Evolutionary conservation across 2,888 invertebrate species (phyloP).

Genomic region (Orthosia incerta): DNA sequence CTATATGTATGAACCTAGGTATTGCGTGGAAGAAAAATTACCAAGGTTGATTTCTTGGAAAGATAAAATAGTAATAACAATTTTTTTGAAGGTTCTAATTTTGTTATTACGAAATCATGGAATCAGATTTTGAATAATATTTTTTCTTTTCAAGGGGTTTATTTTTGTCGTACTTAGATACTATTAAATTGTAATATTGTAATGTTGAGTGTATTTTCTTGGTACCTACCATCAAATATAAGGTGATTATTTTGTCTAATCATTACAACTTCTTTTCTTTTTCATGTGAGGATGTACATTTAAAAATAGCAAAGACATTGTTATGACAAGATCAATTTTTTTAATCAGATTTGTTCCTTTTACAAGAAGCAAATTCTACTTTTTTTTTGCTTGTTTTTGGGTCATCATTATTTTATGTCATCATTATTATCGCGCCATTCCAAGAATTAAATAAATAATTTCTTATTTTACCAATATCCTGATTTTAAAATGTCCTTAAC

Average conservation of each 20-base stretch:
- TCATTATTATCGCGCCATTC: neutral
- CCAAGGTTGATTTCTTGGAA: constrained; percentile 18
- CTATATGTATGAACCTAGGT: neutral
- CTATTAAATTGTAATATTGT: too few species aligned
- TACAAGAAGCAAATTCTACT: too few species aligned
- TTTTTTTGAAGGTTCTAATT: neutral
- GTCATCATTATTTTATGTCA: neutral
- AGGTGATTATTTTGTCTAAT: neutral
- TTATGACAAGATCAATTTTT: neutral
- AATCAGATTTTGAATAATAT: neutral
- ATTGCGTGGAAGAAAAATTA: constrained; percentile 11
- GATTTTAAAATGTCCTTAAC: too few species aligned
- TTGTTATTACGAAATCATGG: neutral
- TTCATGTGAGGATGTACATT: too few species aligned
- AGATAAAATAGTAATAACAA: constrained; percentile 1
- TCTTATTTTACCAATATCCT: too few species aligned
- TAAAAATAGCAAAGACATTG: neutral
- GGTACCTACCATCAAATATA: too few species aligned
- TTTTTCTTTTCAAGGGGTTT: too few species aligned
- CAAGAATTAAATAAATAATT: too few species aligned
- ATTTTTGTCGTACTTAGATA: neutral
- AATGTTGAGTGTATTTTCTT: too few species aligned
- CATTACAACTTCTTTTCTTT: neutral
- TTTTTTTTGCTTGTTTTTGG: neutral
- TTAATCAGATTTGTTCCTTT: neutral